Base-by-base conservation (phyloP, 30 jellyfish, hydroid and myxozoan genomes). In the Hydractinia echinata region DNA sequence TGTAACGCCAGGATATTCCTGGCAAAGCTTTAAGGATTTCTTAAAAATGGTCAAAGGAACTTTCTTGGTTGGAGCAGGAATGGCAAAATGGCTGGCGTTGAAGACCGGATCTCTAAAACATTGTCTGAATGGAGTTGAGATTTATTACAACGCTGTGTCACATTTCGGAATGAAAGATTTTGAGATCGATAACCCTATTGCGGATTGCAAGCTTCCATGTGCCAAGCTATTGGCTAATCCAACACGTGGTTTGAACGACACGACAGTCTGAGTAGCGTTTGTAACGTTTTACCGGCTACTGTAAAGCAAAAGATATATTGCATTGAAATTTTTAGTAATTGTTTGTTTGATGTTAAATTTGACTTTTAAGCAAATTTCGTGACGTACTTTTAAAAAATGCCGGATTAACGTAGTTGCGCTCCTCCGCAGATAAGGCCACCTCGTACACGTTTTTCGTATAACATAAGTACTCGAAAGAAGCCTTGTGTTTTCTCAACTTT, bases 111-210 rank as follows among this genome's bases (percentile, higher is more conserved):
- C 69, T 11, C 69, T 58, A 11, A 16, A 58, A 58, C 69, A 58
- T 58, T 58, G 69, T 58, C 19, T 58, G 69, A 58, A 58, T 58
- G 69, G 69, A 11, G 69, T 16, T 58, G 69, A 58, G 18, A 58
- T 58, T 58, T 58, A 58, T 58, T 16, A 11, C 15, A 58, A 58
- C 69, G 69, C 69, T 11, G 69, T 58, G 19, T 11, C 69, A 16
- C 1, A 58, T 16, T 58, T 58, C 69, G 15, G 18, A 11, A 58
- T 58, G 69, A 58, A 58, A 58, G 18, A 58, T 58, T 58, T 58
- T 16, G 19, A 58, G 69, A 11, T 58, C 18, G 44, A 30, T 30
- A 13, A 58, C 15, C 69, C 69, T 13, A 58, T 58, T 58, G 19
- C 15, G 1, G 18, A 58, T 11, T 58, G 69, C 69, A 58, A 58